Percentiles rank a stretch among this genome's conserved stretches.
Conservation (phyloP, 2,797 vertebrate species). For the Steatocranus sp. region DNA sequence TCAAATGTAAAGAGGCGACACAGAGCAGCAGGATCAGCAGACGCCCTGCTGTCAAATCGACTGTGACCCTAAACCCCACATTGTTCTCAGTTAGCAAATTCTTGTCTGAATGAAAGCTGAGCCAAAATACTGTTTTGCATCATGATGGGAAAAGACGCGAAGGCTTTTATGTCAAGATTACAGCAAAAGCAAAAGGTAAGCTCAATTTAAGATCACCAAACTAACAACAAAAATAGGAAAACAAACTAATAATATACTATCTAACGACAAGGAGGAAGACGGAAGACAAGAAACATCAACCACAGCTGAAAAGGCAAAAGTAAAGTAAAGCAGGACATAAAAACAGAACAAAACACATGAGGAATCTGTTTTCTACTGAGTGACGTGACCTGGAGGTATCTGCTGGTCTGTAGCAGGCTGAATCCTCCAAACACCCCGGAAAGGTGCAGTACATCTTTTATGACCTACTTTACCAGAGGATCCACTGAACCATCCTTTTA, state of each 20-base stretch:
- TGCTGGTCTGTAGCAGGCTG: background rate
- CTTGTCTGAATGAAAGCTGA: conserved; percentile 2
- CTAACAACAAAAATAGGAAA: background rate
- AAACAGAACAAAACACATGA: background rate
- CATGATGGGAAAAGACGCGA: background rate
- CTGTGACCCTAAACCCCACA: conserved; percentile 37
- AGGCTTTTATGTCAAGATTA: background rate
- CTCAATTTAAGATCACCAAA: background rate
- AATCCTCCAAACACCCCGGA: background rate
- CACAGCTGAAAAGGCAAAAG: background rate
- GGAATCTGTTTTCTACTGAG: background rate
- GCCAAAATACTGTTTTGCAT: background rate
- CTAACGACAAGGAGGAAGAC: background rate
- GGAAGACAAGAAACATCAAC: background rate
- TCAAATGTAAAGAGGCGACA: conserved; percentile 48
- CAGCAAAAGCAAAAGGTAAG: background rate
- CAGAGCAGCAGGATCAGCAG: conserved; percentile 37
- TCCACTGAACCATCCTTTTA: background rate
- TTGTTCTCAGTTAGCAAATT: conserved; percentile 23
- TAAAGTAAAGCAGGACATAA: background rate
- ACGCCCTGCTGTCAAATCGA: conserved; percentile 46
- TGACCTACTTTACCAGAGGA: background rate
- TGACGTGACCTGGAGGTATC: background rate
- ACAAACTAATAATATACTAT: background rate
- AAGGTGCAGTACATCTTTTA: background rate